Base-by-base conservation (phyloP, 2,888 invertebrate genomes). In the Shargacucullia verbasci region DNA sequence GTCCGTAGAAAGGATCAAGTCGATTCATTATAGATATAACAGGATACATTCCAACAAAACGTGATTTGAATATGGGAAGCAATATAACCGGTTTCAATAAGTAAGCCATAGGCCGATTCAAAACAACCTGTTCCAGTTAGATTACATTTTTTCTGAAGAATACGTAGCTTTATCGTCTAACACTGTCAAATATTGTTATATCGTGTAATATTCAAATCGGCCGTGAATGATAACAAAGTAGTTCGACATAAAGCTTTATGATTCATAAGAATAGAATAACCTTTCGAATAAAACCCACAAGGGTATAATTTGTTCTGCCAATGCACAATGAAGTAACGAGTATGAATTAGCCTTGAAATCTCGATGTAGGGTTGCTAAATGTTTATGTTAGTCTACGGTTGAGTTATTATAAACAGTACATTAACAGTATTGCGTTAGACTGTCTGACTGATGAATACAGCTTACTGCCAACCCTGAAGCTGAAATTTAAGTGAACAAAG, bases 11-110 rank as follows among this genome's bases (percentile, higher is more conserved):
- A 84, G 82, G 82, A 80, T 79, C 70, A 68, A 55, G 47, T 40
- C 12, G 68, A 55, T 70, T 56, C 62, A 73, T 70, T 78, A 77
- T 73, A 58, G 66, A 50, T 70, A 63, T 70, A 75, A 76, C 79
- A 81, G 84, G 82, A 85, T 78, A 75, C 81, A 75, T 80, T 80
- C 76, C 74, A 69, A 72, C 71, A 70, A 76, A 74, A 71, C 83
- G 83, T 83, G 83, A 76, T 71, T 73, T 46, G 80, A 76, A 70
- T 80, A 59, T 68, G 50, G 67, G 65, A 59, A 59, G 48, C 49
- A 46, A 49, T n/a, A 40, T 43, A 73, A 75, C 75, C 60, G 65
- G 75, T 76, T 76, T 59, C 37, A 14, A 46, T 61, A 65, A 35
- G 59, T 62, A 52, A 59, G 38, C 43, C 57, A 47, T 46, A 59